Conservation (phyloP, 2,888 invertebrate species). For the Andrena camellia region DNA sequence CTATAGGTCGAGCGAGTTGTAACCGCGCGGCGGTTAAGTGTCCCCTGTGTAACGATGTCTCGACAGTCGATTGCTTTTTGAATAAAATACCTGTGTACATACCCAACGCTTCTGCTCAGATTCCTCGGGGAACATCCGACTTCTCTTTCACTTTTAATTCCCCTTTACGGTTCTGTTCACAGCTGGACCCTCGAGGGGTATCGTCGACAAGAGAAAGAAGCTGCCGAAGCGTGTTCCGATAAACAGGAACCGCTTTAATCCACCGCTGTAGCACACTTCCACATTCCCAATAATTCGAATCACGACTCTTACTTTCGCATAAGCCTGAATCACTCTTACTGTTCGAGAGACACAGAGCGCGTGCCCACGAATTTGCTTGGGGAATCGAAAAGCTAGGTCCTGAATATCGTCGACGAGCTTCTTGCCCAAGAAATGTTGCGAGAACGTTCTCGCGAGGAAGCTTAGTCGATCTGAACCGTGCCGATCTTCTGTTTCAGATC, state of each 20-base stretch:
- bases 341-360: too few species aligned
- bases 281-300: too few species aligned
- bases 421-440: neutral
- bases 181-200: too few species aligned
- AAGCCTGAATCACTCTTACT: too few species aligned
- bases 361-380: too few species aligned
- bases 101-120: slow-evolving; percentile 46
- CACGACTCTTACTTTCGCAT: too few species aligned
- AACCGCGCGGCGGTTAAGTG: slow-evolving; percentile 74
- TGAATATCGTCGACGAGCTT: too few species aligned
- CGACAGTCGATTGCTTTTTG: slow-evolving; percentile 77
- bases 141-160: neutral
- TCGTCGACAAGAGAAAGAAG: too few species aligned
- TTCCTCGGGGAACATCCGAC: slow-evolving; percentile 51
- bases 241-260: too few species aligned
- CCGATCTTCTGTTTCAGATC: slow-evolving; percentile 33
- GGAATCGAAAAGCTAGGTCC: too few species aligned
- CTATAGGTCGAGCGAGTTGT: slow-evolving; percentile 69
- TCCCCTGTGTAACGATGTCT: slow-evolving; percentile 79
- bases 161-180: neutral
- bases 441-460: neutral
- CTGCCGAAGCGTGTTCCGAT: too few species aligned
- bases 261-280: too few species aligned
- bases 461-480: neutral
- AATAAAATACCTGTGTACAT: slow-evolving; percentile 80